A percentile compares a stretch with the other conserved stretches of the same genome.
Conservation (phyloP, 2,797 vertebrate genomes). For the Crax fasciolata region DNA sequence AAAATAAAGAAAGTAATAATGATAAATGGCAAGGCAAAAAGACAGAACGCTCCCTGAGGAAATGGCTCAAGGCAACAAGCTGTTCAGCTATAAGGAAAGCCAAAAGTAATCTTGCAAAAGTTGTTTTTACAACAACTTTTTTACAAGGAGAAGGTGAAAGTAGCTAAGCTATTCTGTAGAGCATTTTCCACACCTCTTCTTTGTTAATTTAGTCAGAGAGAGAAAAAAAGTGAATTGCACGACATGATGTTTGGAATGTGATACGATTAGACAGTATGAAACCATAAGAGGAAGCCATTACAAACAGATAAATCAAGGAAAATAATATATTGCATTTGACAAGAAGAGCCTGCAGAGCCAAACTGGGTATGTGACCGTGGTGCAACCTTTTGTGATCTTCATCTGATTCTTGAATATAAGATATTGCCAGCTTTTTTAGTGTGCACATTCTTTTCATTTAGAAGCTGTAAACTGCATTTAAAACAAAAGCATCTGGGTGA, state of each 20-base stretch:
- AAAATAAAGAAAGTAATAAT: slow-evolving; percentile 1
- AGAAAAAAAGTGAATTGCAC: background rate
- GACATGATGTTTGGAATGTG: background rate
- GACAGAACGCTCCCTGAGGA: background rate
- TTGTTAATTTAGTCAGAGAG: slow-evolving; percentile 10
- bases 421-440: background rate
- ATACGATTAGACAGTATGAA: slow-evolving; percentile 16
- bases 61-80: slow-evolving; percentile 21
- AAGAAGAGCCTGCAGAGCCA: background rate
- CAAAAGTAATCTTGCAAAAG: slow-evolving; percentile 7
- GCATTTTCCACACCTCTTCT: background rate
- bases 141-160: background rate
- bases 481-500: background rate
- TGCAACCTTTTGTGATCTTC: background rate
- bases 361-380: background rate
- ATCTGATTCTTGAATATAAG: background rate
- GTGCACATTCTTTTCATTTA: background rate
- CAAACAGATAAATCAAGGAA: slow-evolving; percentile 22
- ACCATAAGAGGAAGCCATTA: slow-evolving; percentile 14
- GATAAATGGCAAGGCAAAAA: slow-evolving; percentile 26
- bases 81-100: slow-evolving; percentile 24
- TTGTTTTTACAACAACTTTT: background rate
- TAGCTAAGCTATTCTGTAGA: background rate
- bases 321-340: slow-evolving; percentile 19
- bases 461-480: background rate